phyloP scores from a whole-genome alignment of 2,888 invertebrate species.

The Ecliptopera silaceata region DNA sequence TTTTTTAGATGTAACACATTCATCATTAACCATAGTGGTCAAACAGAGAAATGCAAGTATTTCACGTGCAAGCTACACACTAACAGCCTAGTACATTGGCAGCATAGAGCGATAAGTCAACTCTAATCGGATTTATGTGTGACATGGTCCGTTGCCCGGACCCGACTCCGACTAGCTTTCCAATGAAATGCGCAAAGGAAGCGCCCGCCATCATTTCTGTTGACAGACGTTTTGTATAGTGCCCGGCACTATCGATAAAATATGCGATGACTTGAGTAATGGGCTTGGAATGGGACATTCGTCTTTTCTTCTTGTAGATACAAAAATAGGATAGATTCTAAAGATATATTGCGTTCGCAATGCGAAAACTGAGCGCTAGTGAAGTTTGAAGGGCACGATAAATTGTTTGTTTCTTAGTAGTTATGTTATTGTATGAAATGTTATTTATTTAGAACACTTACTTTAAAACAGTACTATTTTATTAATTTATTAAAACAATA shows the following conservation, averaged over 20 bases:
- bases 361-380: background rate
- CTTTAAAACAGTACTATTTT: no score
- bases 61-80: no score
- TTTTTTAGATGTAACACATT: no score
- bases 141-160: slow-evolving; percentile 10
- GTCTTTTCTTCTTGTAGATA: slow-evolving; percentile 11
- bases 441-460: no score
- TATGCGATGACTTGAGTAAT: slow-evolving; percentile 22
- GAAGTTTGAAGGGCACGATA: background rate
- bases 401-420: no score
- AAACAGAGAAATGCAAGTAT: no score
- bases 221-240: slow-evolving; percentile 25
- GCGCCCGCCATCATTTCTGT: slow-evolving; percentile 20
- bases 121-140: background rate
- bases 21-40: no score
- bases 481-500: no score
- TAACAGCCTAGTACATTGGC: no score
- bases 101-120: background rate
- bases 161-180: slow-evolving; percentile 23
- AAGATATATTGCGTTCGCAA: background rate
- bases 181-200: slow-evolving; percentile 27
- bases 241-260: slow-evolving; percentile 17
- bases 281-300: slow-evolving; percentile 22
- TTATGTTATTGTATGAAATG: no score
- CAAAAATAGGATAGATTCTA: background rate